Evolutionary conservation across 2,888 invertebrate genomes (phyloP).

Genomic region (Tubulanus polymorphus): DNA sequence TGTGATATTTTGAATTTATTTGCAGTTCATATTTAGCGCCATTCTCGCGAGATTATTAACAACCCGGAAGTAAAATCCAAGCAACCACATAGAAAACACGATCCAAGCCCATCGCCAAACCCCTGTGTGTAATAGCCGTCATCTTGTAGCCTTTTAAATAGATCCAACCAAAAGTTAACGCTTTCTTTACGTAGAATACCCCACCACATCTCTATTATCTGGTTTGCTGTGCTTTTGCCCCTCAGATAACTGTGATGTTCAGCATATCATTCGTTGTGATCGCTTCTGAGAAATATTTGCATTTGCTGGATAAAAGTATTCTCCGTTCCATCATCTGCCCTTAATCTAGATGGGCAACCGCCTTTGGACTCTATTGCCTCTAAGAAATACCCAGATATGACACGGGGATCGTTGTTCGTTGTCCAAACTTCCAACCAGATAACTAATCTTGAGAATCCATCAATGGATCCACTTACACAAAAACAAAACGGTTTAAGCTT

Average conservation of each 20-base stretch:
- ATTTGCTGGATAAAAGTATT: constrained; percentile 5
- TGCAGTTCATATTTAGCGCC: too few species aligned
- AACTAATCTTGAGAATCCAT: constrained; percentile 21
- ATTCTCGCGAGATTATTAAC: too few species aligned
- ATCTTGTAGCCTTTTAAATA: constrained; percentile 12
- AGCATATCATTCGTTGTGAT: constrained; percentile 4
- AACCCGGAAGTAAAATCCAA: too few species aligned
- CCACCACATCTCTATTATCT: constrained; percentile 23
- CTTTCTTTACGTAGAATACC: constrained; percentile 16
- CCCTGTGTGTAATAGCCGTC: constrained; percentile 10
- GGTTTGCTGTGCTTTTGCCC: constrained; percentile 18
- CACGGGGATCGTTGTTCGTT: constrained; percentile 18
- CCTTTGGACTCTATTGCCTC: constrained; percentile 1
- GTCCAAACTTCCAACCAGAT: constrained; percentile 21
- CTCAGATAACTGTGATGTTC: constrained; percentile 15
- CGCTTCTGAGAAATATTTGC: constrained; percentile 8
- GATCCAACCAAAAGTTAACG: constrained; percentile 18
- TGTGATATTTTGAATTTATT: too few species aligned
- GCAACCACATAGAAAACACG: too few species aligned
- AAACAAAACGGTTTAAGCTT: constrained; percentile 24
- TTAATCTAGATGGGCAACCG: constrained; percentile 9
- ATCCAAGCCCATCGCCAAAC: too few species aligned
- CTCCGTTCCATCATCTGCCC: constrained; percentile 18
- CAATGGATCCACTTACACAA: constrained; percentile 23
- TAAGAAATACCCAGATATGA: constrained; percentile 10